These are phyloP conservation scores for Chondrosia reniformis DNA, from an alignment of 37 sponge, comb jelly and placozoan genomes.

Conservation along the genomic window DNA sequence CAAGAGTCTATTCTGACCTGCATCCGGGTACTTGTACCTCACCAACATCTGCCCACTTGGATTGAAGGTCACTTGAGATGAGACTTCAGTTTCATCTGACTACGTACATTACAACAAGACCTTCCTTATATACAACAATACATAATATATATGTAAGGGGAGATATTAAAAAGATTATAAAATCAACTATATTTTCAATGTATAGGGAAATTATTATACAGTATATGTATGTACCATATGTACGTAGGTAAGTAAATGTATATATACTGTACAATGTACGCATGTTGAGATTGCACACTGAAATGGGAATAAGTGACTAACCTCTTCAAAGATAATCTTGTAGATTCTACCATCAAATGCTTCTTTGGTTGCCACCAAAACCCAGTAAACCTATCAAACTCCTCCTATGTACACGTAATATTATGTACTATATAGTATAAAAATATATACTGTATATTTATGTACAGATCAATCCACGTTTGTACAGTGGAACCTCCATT, in stretches of 20 bases:
- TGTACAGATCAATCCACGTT: too few species aligned
- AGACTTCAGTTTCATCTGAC: constrained; percentile 52
- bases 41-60: constrained; percentile 35
- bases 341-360: constrained; percentile 30
- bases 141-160: background rate
- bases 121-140: too few species aligned
- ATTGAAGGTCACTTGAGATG: constrained; percentile 46
- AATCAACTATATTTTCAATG: background rate
- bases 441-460: too few species aligned
- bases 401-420: too few species aligned
- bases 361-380: constrained; percentile 67
- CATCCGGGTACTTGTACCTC: constrained; percentile 45
- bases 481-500: too few species aligned
- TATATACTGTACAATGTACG: too few species aligned
- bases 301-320: too few species aligned
- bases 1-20: constrained; percentile 3
- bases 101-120: background rate
- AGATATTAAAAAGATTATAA: background rate
- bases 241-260: too few species aligned
- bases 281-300: background rate
- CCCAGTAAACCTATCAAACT: constrained; percentile 73
- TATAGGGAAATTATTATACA: too few species aligned
- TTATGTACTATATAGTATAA: too few species aligned
- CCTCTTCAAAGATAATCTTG: constrained; percentile 62
- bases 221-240: background rate